Percentiles rank a stretch among this genome's conserved stretches.
Evolutionary conservation across 1,140 invertebrate species (phyloP).

Genomic region (Diorhabda carinulata): DNA sequence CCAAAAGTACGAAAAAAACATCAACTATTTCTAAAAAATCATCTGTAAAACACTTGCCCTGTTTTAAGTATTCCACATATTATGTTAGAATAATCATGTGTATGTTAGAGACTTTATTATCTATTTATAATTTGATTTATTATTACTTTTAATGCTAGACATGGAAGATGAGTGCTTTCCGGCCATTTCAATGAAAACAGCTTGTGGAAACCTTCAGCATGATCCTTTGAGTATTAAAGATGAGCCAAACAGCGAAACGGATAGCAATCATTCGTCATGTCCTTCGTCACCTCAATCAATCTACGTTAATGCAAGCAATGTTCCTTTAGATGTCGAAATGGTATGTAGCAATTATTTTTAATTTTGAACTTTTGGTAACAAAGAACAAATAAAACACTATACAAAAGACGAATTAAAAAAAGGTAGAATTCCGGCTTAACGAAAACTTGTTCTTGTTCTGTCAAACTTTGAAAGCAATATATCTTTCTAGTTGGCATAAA

Average conservation of each 20-base stretch:
- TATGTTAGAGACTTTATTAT: no score
- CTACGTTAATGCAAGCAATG: conserved; percentile 34
- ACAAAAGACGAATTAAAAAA: no score
- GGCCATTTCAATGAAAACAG: conserved; percentile 64
- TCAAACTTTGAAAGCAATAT: neutral
- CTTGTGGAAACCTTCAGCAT: conserved; percentile 41
- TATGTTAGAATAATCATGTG: no score
- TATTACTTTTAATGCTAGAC: conserved; percentile 53
- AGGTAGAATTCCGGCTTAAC: no score
- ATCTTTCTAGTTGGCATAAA: neutral
- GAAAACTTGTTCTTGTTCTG: no score
- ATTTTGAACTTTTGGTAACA: no score
- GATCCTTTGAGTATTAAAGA: conserved; percentile 59
- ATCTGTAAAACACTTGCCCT: no score
- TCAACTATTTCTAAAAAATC: no score
- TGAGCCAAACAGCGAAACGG: conserved; percentile 64
- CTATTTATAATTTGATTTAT: no score
- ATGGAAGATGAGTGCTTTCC: conserved; percentile 82
- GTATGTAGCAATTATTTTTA: conserved; percentile 19
- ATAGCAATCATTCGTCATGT: conserved; percentile 63
- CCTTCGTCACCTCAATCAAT: conserved; percentile 56
- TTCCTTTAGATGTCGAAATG: conserved; percentile 37
- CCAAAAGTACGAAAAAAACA: no score
- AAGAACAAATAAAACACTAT: no score
- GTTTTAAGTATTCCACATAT: no score